Conservation (phyloP, 1,140 invertebrate species). For the Ooceraea biroi region DNA sequence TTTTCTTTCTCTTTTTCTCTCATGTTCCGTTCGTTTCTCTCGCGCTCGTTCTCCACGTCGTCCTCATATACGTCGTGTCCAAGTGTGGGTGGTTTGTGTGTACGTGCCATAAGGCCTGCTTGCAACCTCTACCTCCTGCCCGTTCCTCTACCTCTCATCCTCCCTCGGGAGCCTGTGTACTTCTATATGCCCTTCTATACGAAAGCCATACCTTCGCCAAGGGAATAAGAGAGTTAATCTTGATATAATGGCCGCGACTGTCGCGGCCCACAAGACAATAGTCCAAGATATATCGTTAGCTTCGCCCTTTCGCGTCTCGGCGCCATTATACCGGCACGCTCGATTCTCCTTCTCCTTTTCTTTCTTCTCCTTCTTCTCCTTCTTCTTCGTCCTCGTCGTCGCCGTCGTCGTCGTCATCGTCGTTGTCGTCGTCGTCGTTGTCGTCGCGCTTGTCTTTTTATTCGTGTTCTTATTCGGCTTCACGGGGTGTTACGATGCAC, state of each 20-base stretch:
- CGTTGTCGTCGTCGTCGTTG: slow-evolving; percentile 39
- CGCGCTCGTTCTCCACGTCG: slow-evolving; percentile 32
- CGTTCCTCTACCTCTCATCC: slow-evolving; percentile 54
- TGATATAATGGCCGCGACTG: slow-evolving; percentile 86
- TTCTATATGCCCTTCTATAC: slow-evolving; percentile 76
- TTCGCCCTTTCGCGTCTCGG: slow-evolving; percentile 82
- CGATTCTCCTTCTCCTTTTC: slow-evolving; percentile 68
- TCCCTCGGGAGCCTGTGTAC: slow-evolving; percentile 76
- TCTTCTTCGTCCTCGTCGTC: not conserved
- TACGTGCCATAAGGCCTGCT: slow-evolving; percentile 73
- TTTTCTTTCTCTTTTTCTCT: slow-evolving; percentile 41
- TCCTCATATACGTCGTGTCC: slow-evolving; percentile 58
- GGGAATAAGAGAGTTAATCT: slow-evolving; percentile 86
- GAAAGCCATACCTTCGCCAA: slow-evolving; percentile 78
- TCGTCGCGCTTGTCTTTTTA: slow-evolving; percentile 53
- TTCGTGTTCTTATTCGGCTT: slow-evolving; percentile 66
- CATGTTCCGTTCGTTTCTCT: slow-evolving; percentile 34
- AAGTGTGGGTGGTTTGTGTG: slow-evolving; percentile 75
- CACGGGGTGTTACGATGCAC: slow-evolving; percentile 72
- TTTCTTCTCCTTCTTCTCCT: slow-evolving; percentile 57
- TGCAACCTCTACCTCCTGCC: slow-evolving; percentile 53
- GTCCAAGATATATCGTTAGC: slow-evolving; percentile 86
- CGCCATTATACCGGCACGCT: slow-evolving; percentile 82
- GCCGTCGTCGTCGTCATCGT: not conserved
- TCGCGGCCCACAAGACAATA: slow-evolving; percentile 85